Evolutionary conservation across 2,797 vertebrate genomes (phyloP).

Genomic region (Rhinophrynus dorsalis): DNA sequence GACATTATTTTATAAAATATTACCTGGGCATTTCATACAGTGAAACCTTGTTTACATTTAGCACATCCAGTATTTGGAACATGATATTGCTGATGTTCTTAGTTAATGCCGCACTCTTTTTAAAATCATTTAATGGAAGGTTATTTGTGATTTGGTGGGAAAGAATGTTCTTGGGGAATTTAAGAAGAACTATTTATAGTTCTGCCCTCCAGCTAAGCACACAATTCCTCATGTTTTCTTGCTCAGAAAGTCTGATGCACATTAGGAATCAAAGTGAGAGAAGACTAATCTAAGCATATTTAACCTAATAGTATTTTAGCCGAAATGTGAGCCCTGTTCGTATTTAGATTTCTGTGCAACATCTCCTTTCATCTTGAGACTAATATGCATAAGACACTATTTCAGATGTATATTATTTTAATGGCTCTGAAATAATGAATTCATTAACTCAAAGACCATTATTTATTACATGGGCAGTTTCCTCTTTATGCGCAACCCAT

Average conservation of each 20-base stretch:
- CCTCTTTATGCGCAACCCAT: too few relatives aligned
- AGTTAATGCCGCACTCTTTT: slow-evolving; percentile 4
- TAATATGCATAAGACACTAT: too few relatives aligned
- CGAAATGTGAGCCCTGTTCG: too few relatives aligned
- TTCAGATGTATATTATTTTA: too few relatives aligned
- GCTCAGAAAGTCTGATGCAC: background rate
- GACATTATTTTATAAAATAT: background rate
- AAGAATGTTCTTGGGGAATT: slow-evolving; percentile 10
- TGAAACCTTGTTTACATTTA: background rate
- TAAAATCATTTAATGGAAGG: slow-evolving; percentile 19
- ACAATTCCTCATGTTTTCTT: slow-evolving; percentile 23
- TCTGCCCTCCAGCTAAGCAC: slow-evolving; percentile 13
- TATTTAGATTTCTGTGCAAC: too few relatives aligned
- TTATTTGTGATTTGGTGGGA: slow-evolving; percentile 13
- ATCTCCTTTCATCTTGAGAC: too few relatives aligned
- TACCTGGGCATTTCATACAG: background rate
- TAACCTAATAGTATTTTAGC: slow-evolving; percentile 4
- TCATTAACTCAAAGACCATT: too few relatives aligned
- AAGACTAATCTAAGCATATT: slow-evolving; percentile 5
- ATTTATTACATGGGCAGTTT: too few relatives aligned
- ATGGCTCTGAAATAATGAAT: too few relatives aligned
- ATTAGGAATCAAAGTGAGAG: slow-evolving; percentile 24
- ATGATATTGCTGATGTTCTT: background rate
- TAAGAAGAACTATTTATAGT: slow-evolving; percentile 21
- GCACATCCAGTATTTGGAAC: background rate